Conservation (phyloP, 1,140 invertebrate species). For the Drosophila novamexicana region DNA sequence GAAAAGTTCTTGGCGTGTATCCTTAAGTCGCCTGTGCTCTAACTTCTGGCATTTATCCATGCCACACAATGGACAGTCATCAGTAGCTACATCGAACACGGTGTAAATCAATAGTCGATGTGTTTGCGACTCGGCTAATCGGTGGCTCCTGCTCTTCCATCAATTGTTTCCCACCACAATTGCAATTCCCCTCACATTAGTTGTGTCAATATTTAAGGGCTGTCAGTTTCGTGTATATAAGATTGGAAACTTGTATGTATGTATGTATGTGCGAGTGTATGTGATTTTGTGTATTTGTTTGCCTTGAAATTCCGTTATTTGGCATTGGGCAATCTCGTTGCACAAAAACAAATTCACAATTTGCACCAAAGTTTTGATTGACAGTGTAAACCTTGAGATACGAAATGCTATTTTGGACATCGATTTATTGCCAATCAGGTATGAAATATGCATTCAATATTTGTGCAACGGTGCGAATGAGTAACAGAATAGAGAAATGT, state of each 20-base stretch:
- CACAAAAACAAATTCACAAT: conserved; percentile 63
- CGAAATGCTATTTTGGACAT: conserved; percentile 44
- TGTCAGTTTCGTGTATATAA: conserved; percentile 8
- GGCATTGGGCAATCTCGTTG: conserved; percentile 52
- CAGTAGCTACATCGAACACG: conserved; percentile 8
- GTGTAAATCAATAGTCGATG: conserved; percentile 25
- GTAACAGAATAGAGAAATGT: conserved; percentile 6
- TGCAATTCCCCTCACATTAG: conserved; percentile 45
- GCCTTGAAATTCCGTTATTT: conserved; percentile 49
- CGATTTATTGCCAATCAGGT: conserved; percentile 27
- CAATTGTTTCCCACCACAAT: conserved; percentile 7
- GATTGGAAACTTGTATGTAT: conserved; percentile 8
- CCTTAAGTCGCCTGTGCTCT: conserved; percentile 29
- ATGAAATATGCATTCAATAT: conserved; percentile 6
- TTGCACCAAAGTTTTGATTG: conserved; percentile 62
- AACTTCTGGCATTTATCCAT: conserved; percentile 57
- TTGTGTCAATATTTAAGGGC: conserved; percentile 60
- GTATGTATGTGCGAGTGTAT: conserved; percentile 4
- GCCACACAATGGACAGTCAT: conserved; percentile 16
- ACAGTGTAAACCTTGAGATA: conserved; percentile 47
- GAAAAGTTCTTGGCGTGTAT: conserved; percentile 35
- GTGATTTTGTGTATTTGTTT: conserved; percentile 51
- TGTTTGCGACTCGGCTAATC: conserved; percentile 26
- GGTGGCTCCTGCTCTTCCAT: conserved; percentile 27
- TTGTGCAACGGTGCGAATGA: conserved; percentile 38